Base-by-base conservation (phyloP, 2,888 invertebrate genomes). In the Ferrisia virgata region DNA sequence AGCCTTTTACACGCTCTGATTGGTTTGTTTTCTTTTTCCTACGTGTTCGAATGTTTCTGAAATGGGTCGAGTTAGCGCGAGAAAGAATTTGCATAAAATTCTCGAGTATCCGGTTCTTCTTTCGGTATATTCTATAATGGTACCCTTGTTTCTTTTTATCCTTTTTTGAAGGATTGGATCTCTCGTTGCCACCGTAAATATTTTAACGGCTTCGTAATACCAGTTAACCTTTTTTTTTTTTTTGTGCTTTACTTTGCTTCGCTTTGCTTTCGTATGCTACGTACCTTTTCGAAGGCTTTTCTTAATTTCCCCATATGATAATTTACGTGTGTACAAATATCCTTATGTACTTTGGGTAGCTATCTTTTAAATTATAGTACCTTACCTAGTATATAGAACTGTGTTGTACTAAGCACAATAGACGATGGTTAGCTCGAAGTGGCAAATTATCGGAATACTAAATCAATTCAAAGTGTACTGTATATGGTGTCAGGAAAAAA, bases 61-160 rank as follows among this genome's bases (percentile, higher is more conserved):
- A 82, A 82, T 58, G 82, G 82, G 82, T 82, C 82, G 58, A 31
- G n/a, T n/a, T n/a, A n/a, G n/a, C 53, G 36, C 36, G 36, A 36
- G 5, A 36, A 8, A 8, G 36, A 28, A 82, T 82, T 82, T 82
- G 82, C 82, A 82, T 82, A 58, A 82, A 69, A 69, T 82, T 82
- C 82, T 82, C 5, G 82, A 64, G 64, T 82, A 82, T 82, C 82
- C 82, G 82, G 82, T 82, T 82, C 69, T 82, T n/a, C n/a, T n/a
- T n/a, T n/a, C n/a, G n/a, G n/a, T n/a, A n/a, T n/a, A n/a, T n/a
- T n/a, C n/a, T n/a, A n/a, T n/a, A n/a, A n/a, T n/a, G 47, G 47
- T 47, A 69, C 82, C 82, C 82, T 69, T 69, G 39, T 33, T 39
- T 36, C 31, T 36, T 36, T 28, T n/a, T 47, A 18, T 47, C 8